Evolutionary conservation across 2,888 invertebrate genomes (phyloP), one percentile per base, ranked within the genome.

Genomic region (Netelia virgata): DNA sequence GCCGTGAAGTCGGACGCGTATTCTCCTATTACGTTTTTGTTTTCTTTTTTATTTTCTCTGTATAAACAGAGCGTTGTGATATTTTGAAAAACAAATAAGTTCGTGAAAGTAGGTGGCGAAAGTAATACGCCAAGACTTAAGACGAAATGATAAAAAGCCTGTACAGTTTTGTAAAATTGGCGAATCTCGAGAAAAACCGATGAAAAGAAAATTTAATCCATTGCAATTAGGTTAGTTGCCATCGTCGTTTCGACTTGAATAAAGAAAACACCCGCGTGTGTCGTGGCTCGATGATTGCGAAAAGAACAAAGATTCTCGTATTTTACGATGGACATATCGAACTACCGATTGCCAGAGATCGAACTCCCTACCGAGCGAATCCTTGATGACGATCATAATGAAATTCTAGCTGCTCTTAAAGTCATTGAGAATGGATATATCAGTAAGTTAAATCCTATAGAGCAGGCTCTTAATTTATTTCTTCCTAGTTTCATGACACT

Each of bases 311-410:
- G 16, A 43, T 2, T 59, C 6, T 43, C 50, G n/a, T 11, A 73
- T 16, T 36, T 69, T 47, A 70, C 23, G 10, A 81, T 81, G 77
- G n/a, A 64, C 28, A 59, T 43, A 41, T 47, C 70, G 23, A 77
- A 50, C 18, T 53, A 41, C 61, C 64, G 20, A 11, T 74, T 82
- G n/a, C 84, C 84, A 1, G 63, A 75, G 36, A 61, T 82, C 18
- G 78, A 84, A 61, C 78, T 63, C 68, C 84, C 82, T 8, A 53
- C 64, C 11, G 59, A 72, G 55, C 61, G 75, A 78, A 43, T 57
- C 18, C 82, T 84, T 36, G 66, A 78, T 9, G 75, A 70, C 1
- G 82, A 84, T 43, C 70, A 82, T 28, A 64, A 55, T 1, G 36
- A 66, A 47, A 55, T 82, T 47, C 43, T 75, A 28, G 66, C 73